Base-by-base conservation (phyloP, 2,113 vertebrate species). In the Antigone vipio region DNA sequence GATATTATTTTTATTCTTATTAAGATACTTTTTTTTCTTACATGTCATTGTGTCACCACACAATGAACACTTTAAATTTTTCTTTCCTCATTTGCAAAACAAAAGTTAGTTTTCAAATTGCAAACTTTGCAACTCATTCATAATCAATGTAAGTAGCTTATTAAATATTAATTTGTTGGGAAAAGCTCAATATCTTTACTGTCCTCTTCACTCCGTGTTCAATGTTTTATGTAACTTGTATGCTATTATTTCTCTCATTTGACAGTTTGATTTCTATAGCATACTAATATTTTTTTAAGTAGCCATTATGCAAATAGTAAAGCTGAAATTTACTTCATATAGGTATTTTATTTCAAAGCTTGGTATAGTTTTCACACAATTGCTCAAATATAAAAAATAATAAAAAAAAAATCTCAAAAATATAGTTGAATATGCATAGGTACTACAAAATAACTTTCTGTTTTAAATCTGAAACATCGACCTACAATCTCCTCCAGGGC, bases 11-110 rank as follows among this genome's bases (percentile, higher is more conserved):
- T 93, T 58, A 76, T 68, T 38, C 5, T 96, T 96, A 95, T 95
- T 96, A 94, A 88, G 67, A 21, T 84, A 59, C 22, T 93, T 95
- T 42, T 73, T 95, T 94, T 93, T 90, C 90, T 83, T 92, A 67
- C 17, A 35, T 32, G 40, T 63, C 72, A 59, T 66, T 88, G 2
- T 91, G 72, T 40, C 83, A 74, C 20, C 13, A 30, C 2, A 12
- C 64, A 93, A 93, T 84, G 32, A 92, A 80, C 75, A 73, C 23
- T 67, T 88, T 79, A 69, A 45, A 45, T 93, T 92, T 93, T 80
- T 77, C 47, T 71, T 86, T 53, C 35, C 23, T 92, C 44, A 92
- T 94, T 96, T 91, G 52, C n/a, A 77, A 95, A 80, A 73, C n/a
- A 76, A 60, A 92, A 90, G 30, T 93, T 85, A 95, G 47, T 77